Conservation (phyloP, 1,140 invertebrate genomes). For the Sarcophaga peregrina region DNA sequence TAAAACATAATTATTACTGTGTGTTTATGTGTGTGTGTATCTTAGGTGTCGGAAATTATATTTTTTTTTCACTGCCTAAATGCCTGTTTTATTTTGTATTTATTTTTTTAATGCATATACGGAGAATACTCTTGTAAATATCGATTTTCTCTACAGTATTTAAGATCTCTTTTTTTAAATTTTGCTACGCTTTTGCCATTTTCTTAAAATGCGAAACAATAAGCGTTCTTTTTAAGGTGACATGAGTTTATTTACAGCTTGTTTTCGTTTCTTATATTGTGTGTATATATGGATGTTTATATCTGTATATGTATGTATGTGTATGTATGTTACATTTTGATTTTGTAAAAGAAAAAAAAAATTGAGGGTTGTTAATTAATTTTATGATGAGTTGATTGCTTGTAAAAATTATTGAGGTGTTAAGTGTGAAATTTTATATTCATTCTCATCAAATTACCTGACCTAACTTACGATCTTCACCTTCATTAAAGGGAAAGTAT, state of each 20-base stretch:
- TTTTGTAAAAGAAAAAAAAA: neutral
- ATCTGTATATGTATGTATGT: too few relatives aligned
- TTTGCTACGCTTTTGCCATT: too few relatives aligned
- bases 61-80: neutral
- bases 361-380: neutral
- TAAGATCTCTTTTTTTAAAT: neutral
- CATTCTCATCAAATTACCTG: slow-evolving; percentile 16
- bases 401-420: slow-evolving; percentile 39
- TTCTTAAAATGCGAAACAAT: too few relatives aligned
- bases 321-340: too few relatives aligned
- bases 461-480: neutral
- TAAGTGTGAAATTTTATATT: slow-evolving; percentile 37
- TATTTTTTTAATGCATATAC: too few relatives aligned
- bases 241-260: too few relatives aligned
- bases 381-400: slow-evolving; percentile 8
- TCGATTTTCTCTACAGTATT: neutral
- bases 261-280: too few relatives aligned
- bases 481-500: neutral
- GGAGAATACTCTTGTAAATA: neutral
- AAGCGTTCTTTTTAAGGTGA: neutral
- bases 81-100: too few relatives aligned
- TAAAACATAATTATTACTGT: slow-evolving; percentile 36
- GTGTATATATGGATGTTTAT: too few relatives aligned
- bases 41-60: slow-evolving; percentile 25
- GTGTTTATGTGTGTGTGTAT: neutral